These are phyloP conservation scores for Euwallacea similis DNA, from an alignment of 1,140 invertebrate species.

Conservation along the genomic window DNA sequence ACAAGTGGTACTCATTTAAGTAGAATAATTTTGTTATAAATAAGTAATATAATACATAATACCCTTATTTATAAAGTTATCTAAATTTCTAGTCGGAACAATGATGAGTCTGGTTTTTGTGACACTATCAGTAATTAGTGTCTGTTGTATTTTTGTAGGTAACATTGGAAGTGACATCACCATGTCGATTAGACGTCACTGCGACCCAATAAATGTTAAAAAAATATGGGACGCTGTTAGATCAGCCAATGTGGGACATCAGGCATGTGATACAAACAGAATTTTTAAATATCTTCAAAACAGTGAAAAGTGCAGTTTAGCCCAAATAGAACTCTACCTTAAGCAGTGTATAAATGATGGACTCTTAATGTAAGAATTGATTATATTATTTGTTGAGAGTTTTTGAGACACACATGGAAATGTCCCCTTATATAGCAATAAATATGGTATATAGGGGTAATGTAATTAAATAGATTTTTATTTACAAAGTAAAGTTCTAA, in stretches of 20 bases:
- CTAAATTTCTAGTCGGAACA: no score
- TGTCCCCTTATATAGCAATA: not conserved
- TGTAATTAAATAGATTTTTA: not conserved
- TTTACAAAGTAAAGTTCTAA: not conserved
- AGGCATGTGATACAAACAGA: conserved; percentile 41
- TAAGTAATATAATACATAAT: no score
- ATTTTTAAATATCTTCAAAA: conserved; percentile 48
- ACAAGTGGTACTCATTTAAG: no score
- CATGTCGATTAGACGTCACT: conserved; percentile 50
- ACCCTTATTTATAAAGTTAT: no score
- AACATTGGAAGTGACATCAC: not conserved
- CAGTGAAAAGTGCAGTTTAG: conserved; percentile 40
- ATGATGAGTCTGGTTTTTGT: no score
- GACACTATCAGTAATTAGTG: no score
- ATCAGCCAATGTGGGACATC: conserved; percentile 38
- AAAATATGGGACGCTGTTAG: conserved; percentile 51
- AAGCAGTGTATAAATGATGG: conserved; percentile 48
- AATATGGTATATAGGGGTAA: no score
- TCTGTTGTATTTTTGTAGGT: no score
- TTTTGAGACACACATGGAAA: not conserved
- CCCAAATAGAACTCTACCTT: conserved; percentile 48
- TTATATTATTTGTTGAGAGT: not conserved
- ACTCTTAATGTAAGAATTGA: conserved; percentile 45
- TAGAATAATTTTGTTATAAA: no score
- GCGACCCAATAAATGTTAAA: conserved; percentile 49